Percentiles rank a stretch among this genome's conserved stretches.
phyloP scores from a whole-genome alignment of 2,797 vertebrate genomes.

The Scarus forsteni region DNA sequence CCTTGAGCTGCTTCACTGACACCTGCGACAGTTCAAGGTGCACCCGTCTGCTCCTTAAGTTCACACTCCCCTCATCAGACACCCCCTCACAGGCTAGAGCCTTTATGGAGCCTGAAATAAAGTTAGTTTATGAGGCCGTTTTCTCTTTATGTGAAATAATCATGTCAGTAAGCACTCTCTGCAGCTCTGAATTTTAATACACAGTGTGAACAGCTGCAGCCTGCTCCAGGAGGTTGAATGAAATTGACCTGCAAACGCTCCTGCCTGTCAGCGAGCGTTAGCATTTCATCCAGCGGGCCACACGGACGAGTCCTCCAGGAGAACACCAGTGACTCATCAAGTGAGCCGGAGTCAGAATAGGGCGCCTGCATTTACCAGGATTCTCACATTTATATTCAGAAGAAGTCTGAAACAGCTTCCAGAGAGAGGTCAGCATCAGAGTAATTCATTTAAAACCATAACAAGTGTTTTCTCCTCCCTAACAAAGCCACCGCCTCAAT shows the following conservation, averaged over 20 bases:
- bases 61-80: conserved; percentile 60
- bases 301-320: neutral
- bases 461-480: neutral
- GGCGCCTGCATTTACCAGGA: neutral
- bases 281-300: conserved; percentile 1
- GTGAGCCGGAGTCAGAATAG: neutral
- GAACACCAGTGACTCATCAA: conserved; percentile 28
- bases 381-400: conserved; percentile 1
- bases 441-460: neutral
- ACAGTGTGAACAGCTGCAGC: conserved; percentile 33
- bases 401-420: neutral
- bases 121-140: conserved; percentile 74
- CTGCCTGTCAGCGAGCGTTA: conserved; percentile 46
- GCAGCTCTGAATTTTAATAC: conserved; percentile 57
- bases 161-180: conserved; percentile 55
- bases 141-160: conserved; percentile 73
- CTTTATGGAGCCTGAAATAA: conserved; percentile 75
- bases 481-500: neutral
- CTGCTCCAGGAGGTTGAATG: conserved; percentile 42
- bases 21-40: conserved; percentile 55
- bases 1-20: conserved; percentile 12
- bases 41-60: conserved; percentile 59
- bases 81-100: conserved; percentile 42
- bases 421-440: neutral
- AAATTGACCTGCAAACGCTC: conserved; percentile 47